Evolutionary conservation across 2,888 invertebrate species (phyloP), one percentile per base, ranked within the genome.

Genomic region (Caenorhabditis sp.): DNA sequence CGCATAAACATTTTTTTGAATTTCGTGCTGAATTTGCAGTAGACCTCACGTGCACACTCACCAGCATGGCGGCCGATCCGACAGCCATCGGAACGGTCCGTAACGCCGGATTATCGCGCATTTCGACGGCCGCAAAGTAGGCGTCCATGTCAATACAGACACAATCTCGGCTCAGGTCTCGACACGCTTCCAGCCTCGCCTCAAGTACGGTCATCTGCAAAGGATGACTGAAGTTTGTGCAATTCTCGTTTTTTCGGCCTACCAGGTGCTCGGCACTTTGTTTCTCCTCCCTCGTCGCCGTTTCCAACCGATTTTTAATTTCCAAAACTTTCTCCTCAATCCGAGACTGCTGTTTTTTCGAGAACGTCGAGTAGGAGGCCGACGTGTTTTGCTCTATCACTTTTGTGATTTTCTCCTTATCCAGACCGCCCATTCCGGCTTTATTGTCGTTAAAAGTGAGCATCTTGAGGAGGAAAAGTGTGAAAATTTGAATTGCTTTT

Each of bases 61-160:
- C 91, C 88, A 92, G 87, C 92, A 92, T 92, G 2, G 89, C 87
- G 13, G 83, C 86, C 5, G 91, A 87, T 1, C 92, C 92, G 24
- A 92, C 92, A 39, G 92, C 92, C 91, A 92, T 92, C 2, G 92
- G 92, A 75, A 90, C 89, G 55, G 90, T 86, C 68, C 90, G 89
- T 3, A 91, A 82, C 2, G 62, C 52, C 0, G 90, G 90, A 66
- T 89, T 80, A 80, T 91, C 90, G 39, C 90, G 78, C 90, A 91
- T 92, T 87, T 92, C 92, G 1, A 92, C 92, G 22, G 92, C 92
- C 5, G 76, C 76, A 39, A 71, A 77, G 85, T 92, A 92, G 1
- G 92, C 91, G 87, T 93, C 92, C 92, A 93, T 92, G 85, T 92
- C 83, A 24, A 81, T 79, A 66, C 80, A 81, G 11, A 82, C 79